phyloP scores from a whole-genome alignment of 1,140 invertebrate genomes.

The Plectrocnemia conspersa region DNA sequence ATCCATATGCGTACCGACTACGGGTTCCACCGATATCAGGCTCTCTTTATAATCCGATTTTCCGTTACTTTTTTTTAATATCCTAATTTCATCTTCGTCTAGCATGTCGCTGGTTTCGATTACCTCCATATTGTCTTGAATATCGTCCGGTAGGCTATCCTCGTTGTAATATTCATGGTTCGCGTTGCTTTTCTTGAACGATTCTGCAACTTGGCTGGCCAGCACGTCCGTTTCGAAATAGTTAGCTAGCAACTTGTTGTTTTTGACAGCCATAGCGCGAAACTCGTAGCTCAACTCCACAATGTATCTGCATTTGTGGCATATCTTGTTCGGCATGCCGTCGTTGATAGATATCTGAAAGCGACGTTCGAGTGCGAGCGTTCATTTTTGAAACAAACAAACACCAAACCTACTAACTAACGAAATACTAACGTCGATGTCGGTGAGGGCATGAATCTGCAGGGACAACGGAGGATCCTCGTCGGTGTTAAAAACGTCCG shows the following conservation, averaged over 20 bases:
- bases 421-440: slow-evolving; percentile 19
- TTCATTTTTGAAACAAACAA: not conserved
- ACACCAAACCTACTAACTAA: not conserved
- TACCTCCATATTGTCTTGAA: not conserved
- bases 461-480: slow-evolving; percentile 11
- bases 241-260: slow-evolving; percentile 28
- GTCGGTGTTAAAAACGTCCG: slow-evolving; percentile 28
- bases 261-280: slow-evolving; percentile 24
- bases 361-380: slow-evolving; percentile 6
- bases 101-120: not conserved
- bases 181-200: not conserved
- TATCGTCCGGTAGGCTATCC: not conserved
- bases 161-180: not conserved
- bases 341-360: slow-evolving; percentile 17
- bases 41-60: not conserved
- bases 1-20: not conserved
- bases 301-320: slow-evolving; percentile 35
- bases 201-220: slow-evolving; percentile 16
- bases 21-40: not conserved
- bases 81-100: slow-evolving; percentile 4
- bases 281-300: slow-evolving; percentile 32
- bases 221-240: slow-evolving; percentile 18
- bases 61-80: slow-evolving; percentile 2
- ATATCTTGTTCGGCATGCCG: slow-evolving; percentile 31
- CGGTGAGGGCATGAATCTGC: slow-evolving; percentile 25